Base-by-base conservation (phyloP, 2,888 invertebrate genomes). In the Macrosoma leucophasiata region DNA sequence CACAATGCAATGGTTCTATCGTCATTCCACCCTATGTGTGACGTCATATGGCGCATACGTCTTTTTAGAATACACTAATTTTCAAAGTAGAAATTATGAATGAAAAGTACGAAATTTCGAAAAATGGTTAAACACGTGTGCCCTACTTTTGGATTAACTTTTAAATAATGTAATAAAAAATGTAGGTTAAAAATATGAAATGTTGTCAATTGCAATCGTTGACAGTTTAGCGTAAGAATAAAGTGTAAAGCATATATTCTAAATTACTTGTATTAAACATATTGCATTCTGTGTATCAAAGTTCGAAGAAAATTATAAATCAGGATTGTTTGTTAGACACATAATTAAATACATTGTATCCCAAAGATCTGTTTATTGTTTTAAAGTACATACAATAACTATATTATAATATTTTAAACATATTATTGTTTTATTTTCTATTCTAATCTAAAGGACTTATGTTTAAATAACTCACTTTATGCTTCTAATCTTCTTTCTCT, bases 401-500 rank as follows among this genome's bases (percentile, higher is more conserved):
- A 74, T 73, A 74, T 69, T 69, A 73, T 64, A 64, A 67, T 53
- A 64, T 63, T 67, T 62, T 45, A 52, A 58, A 49, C 40, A 49
- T 42, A 52, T 63, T 68, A 48, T 55, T 53, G 43, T 58, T 62
- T 69, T 57, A 42, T 61, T 63, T 60, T 37, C 50, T 49, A 51
- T 42, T 30, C 46, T 61, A 56, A 39, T 40, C 41, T 34, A 47
- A 39, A 36, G 13, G 11, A 12, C 13, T 35, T 38, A 31, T 39
- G 30, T 36, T 29, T 25, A 33, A 19, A 19, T 15, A 21, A 30
- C 28, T 19, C 67, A 71, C 43, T 81, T 79, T 20, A 90, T 75
- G 58, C 94, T 94, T 54, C 91, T 88, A 22, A 95, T 85, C 72
- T 90, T 92, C 69, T 91, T 93, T 52, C 86, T 85, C 63, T 96